phyloP scores from a whole-genome alignment of 2,113 vertebrate genomes.

The zebrafish (Danio rerio) region GRCz12tu NC_133180.1:42424501-42425000 shows the following conservation, averaged over 20 bases:
- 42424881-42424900: background rate
- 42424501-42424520: background rate
- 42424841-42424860: slow-evolving; percentile 5
- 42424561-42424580: background rate
- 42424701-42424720: background rate
- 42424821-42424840: background rate
- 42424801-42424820: background rate
- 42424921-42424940: background rate
- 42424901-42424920: slow-evolving; percentile 5
- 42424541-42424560: background rate
- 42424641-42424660: background rate
- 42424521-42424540: background rate
- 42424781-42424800: slow-evolving; percentile 1
- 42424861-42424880: background rate
- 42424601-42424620: background rate
- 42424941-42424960: background rate
- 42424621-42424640: background rate
- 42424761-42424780: background rate
- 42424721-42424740: background rate
- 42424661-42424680: background rate
- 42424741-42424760: slow-evolving; percentile 6
- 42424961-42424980: no score
- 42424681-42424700: background rate
- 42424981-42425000: background rate
- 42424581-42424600: background rate